phyloP scores from a whole-genome alignment of 2,113 vertebrate genomes.

The Gambusia affinis region DNA sequence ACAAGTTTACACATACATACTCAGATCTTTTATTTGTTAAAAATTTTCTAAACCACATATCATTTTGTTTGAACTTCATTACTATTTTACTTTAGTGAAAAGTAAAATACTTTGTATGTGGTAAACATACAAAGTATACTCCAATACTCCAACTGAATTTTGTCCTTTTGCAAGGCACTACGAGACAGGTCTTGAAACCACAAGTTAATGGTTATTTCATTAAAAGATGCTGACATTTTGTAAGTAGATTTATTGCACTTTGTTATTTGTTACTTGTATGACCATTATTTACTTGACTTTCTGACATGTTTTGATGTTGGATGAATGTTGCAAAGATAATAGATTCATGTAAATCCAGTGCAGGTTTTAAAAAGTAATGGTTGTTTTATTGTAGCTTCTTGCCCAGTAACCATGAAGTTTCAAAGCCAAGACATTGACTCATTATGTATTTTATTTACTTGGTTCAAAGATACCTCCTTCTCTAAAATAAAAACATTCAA shows the following conservation, averaged over 20 bases:
- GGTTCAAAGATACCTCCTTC: conserved; percentile 13
- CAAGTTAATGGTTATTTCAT: not conserved
- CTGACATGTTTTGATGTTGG: not conserved
- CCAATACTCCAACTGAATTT: no score
- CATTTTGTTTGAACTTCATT: no score
- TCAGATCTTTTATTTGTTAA: no score
- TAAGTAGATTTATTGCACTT: not conserved
- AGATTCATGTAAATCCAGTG: not conserved
- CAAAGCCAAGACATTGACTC: not conserved
- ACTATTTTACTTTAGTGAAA: no score
- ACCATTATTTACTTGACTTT: not conserved
- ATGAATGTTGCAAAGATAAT: no score
- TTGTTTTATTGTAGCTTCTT: not conserved
- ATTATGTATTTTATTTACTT: conserved; percentile 4
- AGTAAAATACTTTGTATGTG: no score
- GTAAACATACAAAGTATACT: no score
- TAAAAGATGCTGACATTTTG: not conserved
- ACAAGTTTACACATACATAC: no score
- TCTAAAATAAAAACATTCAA: conserved; percentile 1
- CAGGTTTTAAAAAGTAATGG: not conserved
- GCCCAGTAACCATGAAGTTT: not conserved
- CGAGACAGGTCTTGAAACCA: not conserved
- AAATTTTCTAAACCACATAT: no score
- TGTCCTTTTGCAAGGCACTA: not conserved
- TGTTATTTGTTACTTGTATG: not conserved